These are phyloP conservation scores for Drosophila peninsularis DNA, from an alignment of 2,888 invertebrate species.

Conservation along the genomic window DNA sequence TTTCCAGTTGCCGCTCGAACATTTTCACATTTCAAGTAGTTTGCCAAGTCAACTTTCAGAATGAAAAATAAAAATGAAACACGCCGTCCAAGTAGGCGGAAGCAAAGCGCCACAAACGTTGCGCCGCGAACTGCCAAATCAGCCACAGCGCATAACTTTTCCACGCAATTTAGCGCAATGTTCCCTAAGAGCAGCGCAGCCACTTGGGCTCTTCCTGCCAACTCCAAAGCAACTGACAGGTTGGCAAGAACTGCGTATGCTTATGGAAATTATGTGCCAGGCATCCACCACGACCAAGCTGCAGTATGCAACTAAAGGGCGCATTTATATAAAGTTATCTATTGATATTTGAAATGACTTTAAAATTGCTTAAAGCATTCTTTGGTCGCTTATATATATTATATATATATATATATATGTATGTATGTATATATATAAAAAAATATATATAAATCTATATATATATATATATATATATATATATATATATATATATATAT, in stretches of 20 bases:
- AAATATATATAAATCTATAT: too few relatives aligned
- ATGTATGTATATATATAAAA: too few relatives aligned
- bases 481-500: too few relatives aligned
- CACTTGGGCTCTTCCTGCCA: not conserved
- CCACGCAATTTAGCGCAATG: slow-evolving; percentile 69
- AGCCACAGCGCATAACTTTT: slow-evolving; percentile 65
- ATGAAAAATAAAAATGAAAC: slow-evolving; percentile 44
- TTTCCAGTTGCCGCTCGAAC: slow-evolving; percentile 57
- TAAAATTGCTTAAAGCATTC: too few relatives aligned
- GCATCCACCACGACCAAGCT: not conserved
- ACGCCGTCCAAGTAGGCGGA: slow-evolving; percentile 28
- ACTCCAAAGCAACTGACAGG: slow-evolving; percentile 16
- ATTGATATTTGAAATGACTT: not conserved
- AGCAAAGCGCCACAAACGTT: slow-evolving; percentile 3
- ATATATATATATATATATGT: too few relatives aligned
- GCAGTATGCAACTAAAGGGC: not conserved
- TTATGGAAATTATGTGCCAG: not conserved
- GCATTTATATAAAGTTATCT: not conserved
- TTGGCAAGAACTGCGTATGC: not conserved
- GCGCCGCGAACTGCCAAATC: not conserved
- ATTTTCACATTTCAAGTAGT: slow-evolving; percentile 76
- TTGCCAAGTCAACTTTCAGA: slow-evolving; percentile 67
- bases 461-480: too few relatives aligned
- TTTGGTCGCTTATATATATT: too few relatives aligned
- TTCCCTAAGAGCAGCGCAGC: slow-evolving; percentile 33